phyloP scores from a whole-genome alignment of 1,140 invertebrate species.

The Maconellicoccus hirsutus region DNA sequence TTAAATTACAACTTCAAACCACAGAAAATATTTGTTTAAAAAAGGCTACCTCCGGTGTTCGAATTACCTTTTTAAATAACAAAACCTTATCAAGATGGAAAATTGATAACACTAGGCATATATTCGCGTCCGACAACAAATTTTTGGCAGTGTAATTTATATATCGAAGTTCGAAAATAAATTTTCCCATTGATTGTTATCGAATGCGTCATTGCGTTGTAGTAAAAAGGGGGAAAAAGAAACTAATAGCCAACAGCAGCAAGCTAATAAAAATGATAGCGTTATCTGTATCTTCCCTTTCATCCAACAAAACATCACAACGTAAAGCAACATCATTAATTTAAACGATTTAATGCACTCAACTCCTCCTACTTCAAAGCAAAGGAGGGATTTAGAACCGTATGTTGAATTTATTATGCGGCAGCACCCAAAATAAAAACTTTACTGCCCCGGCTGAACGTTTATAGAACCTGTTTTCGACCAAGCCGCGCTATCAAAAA shows the following conservation, averaged over 20 bases:
- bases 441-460: neutral
- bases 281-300: constrained; percentile 20
- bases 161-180: constrained; percentile 1
- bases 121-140: neutral
- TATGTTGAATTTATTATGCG: constrained; percentile 9
- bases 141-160: neutral
- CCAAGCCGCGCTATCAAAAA: neutral
- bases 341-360: constrained; percentile 21
- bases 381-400: constrained; percentile 2
- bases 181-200: constrained; percentile 15
- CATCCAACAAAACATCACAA: constrained; percentile 17
- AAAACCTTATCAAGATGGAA: neutral
- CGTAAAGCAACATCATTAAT: constrained; percentile 17
- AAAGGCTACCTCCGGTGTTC: neutral
- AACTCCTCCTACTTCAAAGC: constrained; percentile 18
- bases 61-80: neutral
- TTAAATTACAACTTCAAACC: neutral
- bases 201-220: neutral
- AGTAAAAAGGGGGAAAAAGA: neutral
- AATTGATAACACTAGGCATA: neutral
- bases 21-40: neutral
- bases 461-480: neutral
- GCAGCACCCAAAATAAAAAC: constrained; percentile 3
- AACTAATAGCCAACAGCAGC: constrained; percentile 22
- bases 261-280: constrained; percentile 21